Evolutionary conservation across 2,113 vertebrate genomes (phyloP), one percentile per base, ranked within the genome.

Genomic region (Synchiropus splendidus): DNA sequence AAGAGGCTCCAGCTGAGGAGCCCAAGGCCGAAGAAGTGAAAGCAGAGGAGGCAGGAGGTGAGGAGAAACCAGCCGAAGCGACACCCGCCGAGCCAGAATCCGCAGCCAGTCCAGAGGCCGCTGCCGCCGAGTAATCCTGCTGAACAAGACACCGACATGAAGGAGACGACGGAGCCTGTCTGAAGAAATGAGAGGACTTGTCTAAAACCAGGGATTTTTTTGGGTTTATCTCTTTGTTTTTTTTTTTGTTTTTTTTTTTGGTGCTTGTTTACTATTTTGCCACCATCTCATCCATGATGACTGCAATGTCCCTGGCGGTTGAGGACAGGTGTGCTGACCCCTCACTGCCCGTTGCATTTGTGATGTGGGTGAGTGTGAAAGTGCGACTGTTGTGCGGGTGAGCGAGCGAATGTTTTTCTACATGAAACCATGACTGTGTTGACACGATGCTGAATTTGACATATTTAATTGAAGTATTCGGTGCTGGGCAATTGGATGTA

Each of bases 161-260:
- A 77, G 67, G 68, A 79, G 61, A 44, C 45, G 69, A 67, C 31
- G 68, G 61, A 71, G 74, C 73, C 71, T 56, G 85, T 90, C 87
- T 87, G 88, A 80, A 89, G 87, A 90, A 92, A 89, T 89, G 89
- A 83, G 85, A 94, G 90, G 90, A 91, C 90, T 92, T 87, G 89
- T 92, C 89, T 91, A 88, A 89, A 90, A 91, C 80, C 75, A 75
- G 73, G 77, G 77, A 79, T 73, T 78, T 65, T 54, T 59, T 61
- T 72, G n/a, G n/a, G n/a, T n/a, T n/a, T n/a, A n/a, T 70, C 27
- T 49, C 54, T 33, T 44, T 32, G 13, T 39, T 5, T 6, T 44
- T 55, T 61, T 41, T 18, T 58, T 58, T 60, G 16, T 6, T 38
- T 70, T 39, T 69, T 64, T 51, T 44, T 9, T 60, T 54, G 41